Evolutionary conservation across 1,140 invertebrate species (phyloP), one percentile per base, ranked within the genome.

Genomic region (Brachionus koreanus): DNA sequence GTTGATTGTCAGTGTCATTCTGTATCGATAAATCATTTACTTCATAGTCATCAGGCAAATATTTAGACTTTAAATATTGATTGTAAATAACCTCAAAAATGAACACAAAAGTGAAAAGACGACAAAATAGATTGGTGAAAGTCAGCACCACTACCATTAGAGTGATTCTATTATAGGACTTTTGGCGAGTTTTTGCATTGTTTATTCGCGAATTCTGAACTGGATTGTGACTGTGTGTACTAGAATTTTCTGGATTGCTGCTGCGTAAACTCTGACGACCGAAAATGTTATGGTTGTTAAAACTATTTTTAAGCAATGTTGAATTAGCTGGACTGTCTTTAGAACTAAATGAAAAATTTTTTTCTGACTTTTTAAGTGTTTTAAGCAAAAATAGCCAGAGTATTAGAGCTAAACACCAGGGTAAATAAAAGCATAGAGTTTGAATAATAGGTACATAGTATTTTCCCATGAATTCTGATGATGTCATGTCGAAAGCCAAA

Each of bases 61-160:
- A 37, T 23, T 37, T 61, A 9, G 46, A 42, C 19, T 79, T 65
- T 0, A 79, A n/a, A 37, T 65, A 79, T 43, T 79, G 46, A 43
- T 79, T 79, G 39, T 79, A 79, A 35, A 79, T 79, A 3, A 79
- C 29, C 35, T 79, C 76, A 37, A 79, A 79, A 61, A 79, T 79
- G n/a, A 79, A 79, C 7, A 79, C 76, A 79, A 79, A 79, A 9
- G 76, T 79, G 39, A 79, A 79, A 42, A 79, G 35, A 33, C 76
- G 46, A 43, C 76, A 79, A 25, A 79, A 61, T n/a, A 79, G 37
- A 79, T 79, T 79, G 23, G 46, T 79, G 25, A 79, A 79, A 1
- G 49, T 61, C 3, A 79, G 16, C 7, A 79, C 76, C 7, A 79
- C 76, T 29, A 79, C 76, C 76, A 79, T 79, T 5, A 79, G 49